phyloP scores from a whole-genome alignment of 2,888 invertebrate genomes.

The Pandemis cinnamomeana region DNA sequence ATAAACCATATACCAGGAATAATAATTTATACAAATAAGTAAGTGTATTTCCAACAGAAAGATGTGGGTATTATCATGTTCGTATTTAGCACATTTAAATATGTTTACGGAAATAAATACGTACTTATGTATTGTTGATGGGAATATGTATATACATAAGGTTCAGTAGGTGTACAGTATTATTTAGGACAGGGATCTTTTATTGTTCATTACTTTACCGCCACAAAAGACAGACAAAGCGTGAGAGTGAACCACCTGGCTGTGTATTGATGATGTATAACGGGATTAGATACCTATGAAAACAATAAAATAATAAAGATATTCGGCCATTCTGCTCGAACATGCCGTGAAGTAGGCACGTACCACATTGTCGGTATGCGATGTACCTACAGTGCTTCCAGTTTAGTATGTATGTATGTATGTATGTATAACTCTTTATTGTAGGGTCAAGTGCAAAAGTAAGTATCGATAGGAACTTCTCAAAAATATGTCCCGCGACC shows the following conservation, averaged over 20 bases:
- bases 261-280: conserved; percentile 6
- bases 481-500: too few species aligned
- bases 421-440: too few species aligned
- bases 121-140: neutral
- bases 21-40: neutral
- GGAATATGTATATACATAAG: neutral
- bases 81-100: neutral
- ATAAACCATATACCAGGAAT: neutral
- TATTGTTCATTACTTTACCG: conserved; percentile 13
- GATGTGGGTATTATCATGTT: conserved; percentile 2
- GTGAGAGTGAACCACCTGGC: conserved; percentile 31
- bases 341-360: neutral
- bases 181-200: conserved; percentile 17
- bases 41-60: neutral
- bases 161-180: neutral
- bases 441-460: too few species aligned
- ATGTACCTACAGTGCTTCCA: too few species aligned
- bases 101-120: neutral
- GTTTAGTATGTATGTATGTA: too few species aligned
- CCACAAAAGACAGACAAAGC: conserved; percentile 26
- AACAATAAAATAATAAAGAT: conserved; percentile 2
- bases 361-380: neutral
- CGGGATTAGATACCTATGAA: neutral
- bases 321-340: neutral
- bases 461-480: too few species aligned